These are phyloP conservation scores for Junonia oenone DNA, from an alignment of 2,888 invertebrate genomes.

Conservation along the genomic window DNA sequence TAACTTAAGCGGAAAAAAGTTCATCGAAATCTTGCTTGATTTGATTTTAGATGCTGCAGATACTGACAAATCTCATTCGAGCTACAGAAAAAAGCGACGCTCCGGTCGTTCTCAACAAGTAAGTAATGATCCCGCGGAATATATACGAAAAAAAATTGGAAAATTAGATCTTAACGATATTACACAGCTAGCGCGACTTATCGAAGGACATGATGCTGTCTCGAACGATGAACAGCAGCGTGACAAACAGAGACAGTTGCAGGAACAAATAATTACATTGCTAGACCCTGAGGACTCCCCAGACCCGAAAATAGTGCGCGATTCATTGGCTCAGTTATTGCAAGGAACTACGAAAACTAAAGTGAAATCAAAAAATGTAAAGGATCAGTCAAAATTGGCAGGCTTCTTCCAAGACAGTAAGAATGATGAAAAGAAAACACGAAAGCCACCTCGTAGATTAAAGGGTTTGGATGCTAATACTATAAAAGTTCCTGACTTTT, in stretches of 20 bases:
- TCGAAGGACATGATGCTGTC: constrained; percentile 59
- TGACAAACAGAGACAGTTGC: constrained; percentile 55
- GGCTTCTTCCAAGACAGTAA: constrained; percentile 46
- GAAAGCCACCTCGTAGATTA: constrained; percentile 47
- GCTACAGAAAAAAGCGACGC: constrained; percentile 63
- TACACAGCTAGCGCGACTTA: constrained; percentile 57
- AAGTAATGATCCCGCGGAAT: constrained; percentile 67
- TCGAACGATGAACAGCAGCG: constrained; percentile 33
- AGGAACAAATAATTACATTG: constrained; percentile 60
- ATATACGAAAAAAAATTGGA: constrained; percentile 61
- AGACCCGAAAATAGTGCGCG: constrained; percentile 48
- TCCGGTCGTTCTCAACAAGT: constrained; percentile 57
- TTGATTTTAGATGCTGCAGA: constrained; percentile 53
- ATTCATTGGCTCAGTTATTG: constrained; percentile 52
- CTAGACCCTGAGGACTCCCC: constrained; percentile 60
- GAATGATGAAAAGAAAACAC: constrained; percentile 35
- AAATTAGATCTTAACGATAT: constrained; percentile 64
- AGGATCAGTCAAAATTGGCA: constrained; percentile 36
- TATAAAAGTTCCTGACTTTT: constrained; percentile 41
- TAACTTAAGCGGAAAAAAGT: not conserved
- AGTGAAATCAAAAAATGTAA: constrained; percentile 34
- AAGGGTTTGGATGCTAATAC: constrained; percentile 55
- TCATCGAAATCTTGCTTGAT: not conserved
- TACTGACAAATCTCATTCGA: constrained; percentile 61
- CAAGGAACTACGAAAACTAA: constrained; percentile 48